Percentiles rank a stretch among this genome's conserved stretches.
Conservation (phyloP, 2,113 vertebrate genomes). For the Capreolus pygargus region DNA sequence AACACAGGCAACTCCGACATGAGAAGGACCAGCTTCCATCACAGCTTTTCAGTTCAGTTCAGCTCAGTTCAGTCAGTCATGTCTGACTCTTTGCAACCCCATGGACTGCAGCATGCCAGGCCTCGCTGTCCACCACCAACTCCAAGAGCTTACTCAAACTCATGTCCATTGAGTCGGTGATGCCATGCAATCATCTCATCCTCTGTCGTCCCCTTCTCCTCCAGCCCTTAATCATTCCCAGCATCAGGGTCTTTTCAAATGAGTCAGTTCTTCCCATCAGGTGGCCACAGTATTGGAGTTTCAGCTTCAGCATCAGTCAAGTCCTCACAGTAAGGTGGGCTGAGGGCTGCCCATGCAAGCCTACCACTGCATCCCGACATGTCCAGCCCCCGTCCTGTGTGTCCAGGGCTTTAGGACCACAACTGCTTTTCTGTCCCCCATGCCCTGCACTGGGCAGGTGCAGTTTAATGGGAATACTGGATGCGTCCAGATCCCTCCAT, state of each 20-base stretch:
- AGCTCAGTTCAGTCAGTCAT: not conserved
- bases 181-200: not conserved
- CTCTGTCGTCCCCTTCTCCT: not conserved
- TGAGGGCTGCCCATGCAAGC: no score
- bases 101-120: not conserved
- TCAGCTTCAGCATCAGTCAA: not conserved
- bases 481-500: not conserved
- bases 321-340: no score
- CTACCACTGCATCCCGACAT: not conserved
- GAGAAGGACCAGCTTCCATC: not conserved
- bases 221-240: not conserved
- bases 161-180: not conserved
- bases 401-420: not conserved
- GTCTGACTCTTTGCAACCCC: not conserved
- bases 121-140: not conserved
- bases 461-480: not conserved
- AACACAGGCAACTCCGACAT: not conserved
- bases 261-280: not conserved
- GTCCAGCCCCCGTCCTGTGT: rapidly evolving
- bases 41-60: not conserved
- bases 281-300: not conserved
- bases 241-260: not conserved
- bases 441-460: not conserved
- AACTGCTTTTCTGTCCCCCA: not conserved
- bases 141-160: not conserved